Evolutionary conservation across 2,113 vertebrate genomes (phyloP).

Genomic region (Bubalus kerabau): DNA sequence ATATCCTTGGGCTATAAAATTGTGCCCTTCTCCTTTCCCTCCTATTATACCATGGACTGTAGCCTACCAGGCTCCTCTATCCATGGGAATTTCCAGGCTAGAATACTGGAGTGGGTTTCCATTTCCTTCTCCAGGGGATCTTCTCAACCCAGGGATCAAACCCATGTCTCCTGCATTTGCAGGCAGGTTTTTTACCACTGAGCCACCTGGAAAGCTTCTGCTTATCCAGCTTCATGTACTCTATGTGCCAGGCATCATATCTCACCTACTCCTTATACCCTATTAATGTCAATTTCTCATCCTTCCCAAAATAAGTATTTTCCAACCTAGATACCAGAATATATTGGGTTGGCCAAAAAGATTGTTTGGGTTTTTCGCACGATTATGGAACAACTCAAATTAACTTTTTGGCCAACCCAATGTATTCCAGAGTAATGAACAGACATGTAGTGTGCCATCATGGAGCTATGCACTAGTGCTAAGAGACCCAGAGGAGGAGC

Average conservation of each 20-base stretch:
- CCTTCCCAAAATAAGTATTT: background rate
- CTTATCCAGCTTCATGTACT: background rate
- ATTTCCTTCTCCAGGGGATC: background rate
- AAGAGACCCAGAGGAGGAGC: background rate
- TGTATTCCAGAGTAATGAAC: background rate
- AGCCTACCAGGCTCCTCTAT: background rate
- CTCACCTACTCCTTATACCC: background rate
- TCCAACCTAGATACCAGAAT: background rate
- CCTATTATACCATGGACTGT: background rate
- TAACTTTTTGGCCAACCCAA: background rate
- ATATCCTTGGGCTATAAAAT: background rate
- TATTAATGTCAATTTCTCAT: slow-evolving; percentile 8
- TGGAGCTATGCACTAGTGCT: background rate
- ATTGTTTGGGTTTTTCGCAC: background rate
- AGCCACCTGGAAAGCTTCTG: background rate
- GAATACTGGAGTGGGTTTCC: background rate
- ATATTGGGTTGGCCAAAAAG: background rate
- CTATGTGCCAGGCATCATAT: background rate
- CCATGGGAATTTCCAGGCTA: background rate
- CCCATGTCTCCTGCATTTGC: background rate
- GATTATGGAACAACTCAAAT: background rate
- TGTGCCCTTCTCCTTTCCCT: background rate
- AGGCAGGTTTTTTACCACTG: background rate
- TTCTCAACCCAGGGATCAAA: background rate
- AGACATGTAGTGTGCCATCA: background rate